phyloP scores from a whole-genome alignment of 30 jellyfish, hydroid and myxozoan genomes.

The Aurelia aurita region DNA sequence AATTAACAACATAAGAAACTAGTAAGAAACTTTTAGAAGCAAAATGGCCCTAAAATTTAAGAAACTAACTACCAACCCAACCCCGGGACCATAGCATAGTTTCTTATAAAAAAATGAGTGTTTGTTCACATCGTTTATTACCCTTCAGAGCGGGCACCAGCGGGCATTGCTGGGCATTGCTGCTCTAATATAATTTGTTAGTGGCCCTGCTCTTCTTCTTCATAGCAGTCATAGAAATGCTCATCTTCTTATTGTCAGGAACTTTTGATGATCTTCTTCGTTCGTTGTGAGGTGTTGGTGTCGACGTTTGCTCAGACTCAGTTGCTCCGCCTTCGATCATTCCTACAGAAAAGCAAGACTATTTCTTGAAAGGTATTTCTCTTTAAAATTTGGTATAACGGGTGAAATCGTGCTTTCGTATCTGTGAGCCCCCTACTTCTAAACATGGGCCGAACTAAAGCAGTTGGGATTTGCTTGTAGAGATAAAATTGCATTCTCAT shows the following conservation, averaged over 20 bases:
- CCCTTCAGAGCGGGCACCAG: neutral
- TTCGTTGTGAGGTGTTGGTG: neutral
- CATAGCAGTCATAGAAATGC: neutral
- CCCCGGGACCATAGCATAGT: too few species aligned
- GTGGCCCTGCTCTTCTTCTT: constrained; percentile 38
- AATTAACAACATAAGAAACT: too few species aligned
- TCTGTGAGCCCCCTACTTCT: too few species aligned
- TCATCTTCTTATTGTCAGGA: constrained; percentile 12
- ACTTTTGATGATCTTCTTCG: constrained; percentile 34
- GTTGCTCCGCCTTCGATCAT: constrained; percentile 37
- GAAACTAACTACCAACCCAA: too few species aligned
- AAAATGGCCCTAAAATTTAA: too few species aligned
- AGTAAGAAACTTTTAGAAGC: too few species aligned
- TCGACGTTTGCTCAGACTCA: constrained; percentile 18
- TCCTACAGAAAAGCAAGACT: constrained; percentile 29
- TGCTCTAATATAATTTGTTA: neutral
- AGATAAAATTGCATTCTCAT: too few species aligned
- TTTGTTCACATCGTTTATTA: too few species aligned
- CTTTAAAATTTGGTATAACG: neutral
- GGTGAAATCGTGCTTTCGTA: neutral
- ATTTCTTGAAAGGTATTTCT: too few species aligned
- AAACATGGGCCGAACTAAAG: too few species aligned
- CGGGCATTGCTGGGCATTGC: neutral
- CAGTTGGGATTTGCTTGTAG: too few species aligned
- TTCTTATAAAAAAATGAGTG: too few species aligned